phyloP scores from a whole-genome alignment of 2,113 vertebrate species.

The Macroglossus sobrinus region DNA sequence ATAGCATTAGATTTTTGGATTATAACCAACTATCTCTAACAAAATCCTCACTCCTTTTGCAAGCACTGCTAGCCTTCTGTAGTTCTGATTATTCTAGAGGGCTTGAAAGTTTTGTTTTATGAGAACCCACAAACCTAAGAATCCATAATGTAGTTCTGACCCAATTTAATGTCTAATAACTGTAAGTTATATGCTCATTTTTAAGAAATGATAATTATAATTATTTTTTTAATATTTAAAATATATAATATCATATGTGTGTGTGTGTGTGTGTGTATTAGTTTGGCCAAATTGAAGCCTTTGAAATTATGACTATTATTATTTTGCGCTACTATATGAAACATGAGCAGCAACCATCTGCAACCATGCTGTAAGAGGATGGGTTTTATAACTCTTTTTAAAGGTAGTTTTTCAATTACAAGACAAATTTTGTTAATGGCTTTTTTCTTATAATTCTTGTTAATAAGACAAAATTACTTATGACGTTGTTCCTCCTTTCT shows the following conservation, averaged over 20 bases:
- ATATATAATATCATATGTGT: not conserved
- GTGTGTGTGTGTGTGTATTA: not conserved
- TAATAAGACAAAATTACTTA: constrained; percentile 14
- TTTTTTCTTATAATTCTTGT: constrained; percentile 57
- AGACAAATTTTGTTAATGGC: constrained; percentile 44
- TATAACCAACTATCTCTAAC: not conserved
- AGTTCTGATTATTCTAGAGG: not conserved
- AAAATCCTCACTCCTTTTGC: not conserved
- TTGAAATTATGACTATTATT: constrained; percentile 33
- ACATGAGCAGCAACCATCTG: constrained; percentile 38
- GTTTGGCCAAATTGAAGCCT: not conserved
- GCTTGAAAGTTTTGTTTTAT: not conserved
- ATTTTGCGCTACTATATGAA: not conserved
- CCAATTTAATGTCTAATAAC: constrained; percentile 8
- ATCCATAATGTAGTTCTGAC: not conserved
- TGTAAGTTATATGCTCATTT: constrained; percentile 27
- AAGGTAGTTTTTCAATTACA: constrained; percentile 40
- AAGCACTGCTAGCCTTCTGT: not conserved
- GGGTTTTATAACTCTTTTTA: constrained; percentile 46
- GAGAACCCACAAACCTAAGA: not conserved
- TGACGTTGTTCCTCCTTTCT: not conserved
- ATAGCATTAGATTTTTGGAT: not conserved
- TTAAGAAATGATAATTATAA: not conserved
- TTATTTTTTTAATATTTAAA: constrained; percentile 33
- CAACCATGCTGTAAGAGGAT: not conserved